Evolutionary conservation across 92 coral and sea anemone genomes (phyloP).

Genomic region (Zoanthus sociatus): DNA sequence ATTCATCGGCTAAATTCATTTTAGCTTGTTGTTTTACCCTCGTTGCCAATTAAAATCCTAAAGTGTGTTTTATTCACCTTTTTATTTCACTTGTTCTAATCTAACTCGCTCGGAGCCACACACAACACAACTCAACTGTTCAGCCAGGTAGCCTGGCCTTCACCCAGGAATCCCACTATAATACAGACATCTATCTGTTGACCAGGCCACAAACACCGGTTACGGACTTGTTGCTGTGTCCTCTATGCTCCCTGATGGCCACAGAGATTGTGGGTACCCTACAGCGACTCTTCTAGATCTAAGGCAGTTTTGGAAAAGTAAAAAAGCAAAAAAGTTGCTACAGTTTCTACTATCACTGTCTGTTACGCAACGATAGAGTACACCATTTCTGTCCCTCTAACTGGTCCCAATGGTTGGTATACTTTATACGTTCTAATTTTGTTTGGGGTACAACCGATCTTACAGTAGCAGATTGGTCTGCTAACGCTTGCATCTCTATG

Average conservation of each 20-base stretch:
- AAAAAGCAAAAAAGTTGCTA: background rate
- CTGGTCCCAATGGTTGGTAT: conserved; percentile 9
- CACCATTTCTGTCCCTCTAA: conserved; percentile 38
- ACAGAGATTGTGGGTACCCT: conserved; percentile 53
- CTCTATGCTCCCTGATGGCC: conserved; percentile 73
- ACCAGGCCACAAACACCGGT: conserved; percentile 74
- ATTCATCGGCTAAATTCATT: too few species aligned
- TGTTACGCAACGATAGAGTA: conserved; percentile 27
- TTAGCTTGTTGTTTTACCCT: too few species aligned
- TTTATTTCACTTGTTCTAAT: too few species aligned
- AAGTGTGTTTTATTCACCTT: too few species aligned
- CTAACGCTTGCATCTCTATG: conserved; percentile 11
- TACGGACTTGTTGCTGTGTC: conserved; percentile 52
- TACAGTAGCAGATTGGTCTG: conserved; percentile 13
- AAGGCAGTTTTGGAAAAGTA: conserved; percentile 52
- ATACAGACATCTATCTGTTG: conserved; percentile 38
- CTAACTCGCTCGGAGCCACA: too few species aligned
- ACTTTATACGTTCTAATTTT: conserved; percentile 13
- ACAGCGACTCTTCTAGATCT: conserved; percentile 34
- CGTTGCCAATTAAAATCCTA: too few species aligned
- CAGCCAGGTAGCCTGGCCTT: too few species aligned
- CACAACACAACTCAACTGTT: too few species aligned
- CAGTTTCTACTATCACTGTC: background rate
- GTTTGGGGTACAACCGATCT: conserved; percentile 29
- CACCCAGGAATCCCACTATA: too few species aligned